Base-by-base conservation (phyloP, 2,888 invertebrate species). In the Acanthopleura granulata region DNA sequence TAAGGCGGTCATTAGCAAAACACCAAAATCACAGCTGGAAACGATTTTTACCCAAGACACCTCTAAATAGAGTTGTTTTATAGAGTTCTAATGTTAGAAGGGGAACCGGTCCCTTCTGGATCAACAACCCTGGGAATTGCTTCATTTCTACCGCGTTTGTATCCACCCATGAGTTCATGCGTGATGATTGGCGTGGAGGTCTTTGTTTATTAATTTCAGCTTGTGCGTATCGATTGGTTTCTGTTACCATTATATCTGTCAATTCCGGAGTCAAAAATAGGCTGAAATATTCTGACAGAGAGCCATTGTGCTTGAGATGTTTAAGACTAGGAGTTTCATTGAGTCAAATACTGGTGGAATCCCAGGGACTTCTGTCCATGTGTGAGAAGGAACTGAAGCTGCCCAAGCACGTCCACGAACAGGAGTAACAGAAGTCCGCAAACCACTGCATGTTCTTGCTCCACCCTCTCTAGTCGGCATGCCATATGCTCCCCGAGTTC, bases 11-110 rank as follows among this genome's bases (percentile, higher is more conserved):
- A 61, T 75, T 61, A 0, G 70, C 49, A 70, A 74, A 69, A 12
- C 69, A 69, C 74, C 74, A 74, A 29, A 74, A 74, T 9, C 69
- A 49, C n/a, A 74, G 25, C 40, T 69, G 74, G 51, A 74, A 74
- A 18, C 70, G 30, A 27, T 74, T 74, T 18, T 50, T 22, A 49
- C 74, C 9, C 40, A n/a, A 66, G 40, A 66, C 49, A n/a, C n/a
- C 49, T 49, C 51, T 14, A 18, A 57, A 72, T 1, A 72, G 49
- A 9, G 27, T 14, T 72, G 74, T 29, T 49, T 29, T 40, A 40
- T 74, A 74, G 18, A 74, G 74, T 30, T 74, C 66, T 29, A 74
- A 22, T 16, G 74, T 74, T 25, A 62, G 74, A 3, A 69, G 49
- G 3, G 40, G 3, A 40, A 40, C 4, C 3, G 40, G 40, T 9